These are phyloP conservation scores for Phyllostomus hastatus DNA, from an alignment of 2,113 vertebrate genomes.

Conservation along the genomic window DNA sequence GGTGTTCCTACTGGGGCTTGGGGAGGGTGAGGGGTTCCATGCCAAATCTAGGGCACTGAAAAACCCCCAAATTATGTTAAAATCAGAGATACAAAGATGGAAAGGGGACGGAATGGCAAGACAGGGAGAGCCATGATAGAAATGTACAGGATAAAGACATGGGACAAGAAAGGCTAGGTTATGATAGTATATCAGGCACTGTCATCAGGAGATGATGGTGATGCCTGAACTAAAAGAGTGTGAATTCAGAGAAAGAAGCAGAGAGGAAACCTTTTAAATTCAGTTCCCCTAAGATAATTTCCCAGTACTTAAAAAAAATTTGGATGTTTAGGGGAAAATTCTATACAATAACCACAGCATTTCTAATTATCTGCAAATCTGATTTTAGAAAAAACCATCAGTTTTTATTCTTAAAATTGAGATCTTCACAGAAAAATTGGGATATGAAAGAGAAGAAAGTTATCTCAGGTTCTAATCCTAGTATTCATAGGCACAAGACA, in stretches of 20 bases:
- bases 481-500: background rate
- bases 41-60: background rate
- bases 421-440: background rate
- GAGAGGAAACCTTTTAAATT: background rate
- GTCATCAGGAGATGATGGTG: background rate
- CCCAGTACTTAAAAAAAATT: background rate
- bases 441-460: background rate
- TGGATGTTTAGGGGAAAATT: background rate
- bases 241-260: background rate
- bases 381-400: background rate
- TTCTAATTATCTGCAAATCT: background rate
- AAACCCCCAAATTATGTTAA: background rate
- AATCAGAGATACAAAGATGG: background rate
- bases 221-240: background rate
- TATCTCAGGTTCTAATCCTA: background rate
- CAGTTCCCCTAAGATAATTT: background rate
- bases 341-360: background rate
- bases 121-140: background rate
- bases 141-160: background rate
- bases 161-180: background rate
- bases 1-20: background rate
- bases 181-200: background rate
- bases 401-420: background rate
- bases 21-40: background rate
- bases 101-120: background rate